phyloP scores from a whole-genome alignment of 2,888 invertebrate species.

The Miltochrista miniata region DNA sequence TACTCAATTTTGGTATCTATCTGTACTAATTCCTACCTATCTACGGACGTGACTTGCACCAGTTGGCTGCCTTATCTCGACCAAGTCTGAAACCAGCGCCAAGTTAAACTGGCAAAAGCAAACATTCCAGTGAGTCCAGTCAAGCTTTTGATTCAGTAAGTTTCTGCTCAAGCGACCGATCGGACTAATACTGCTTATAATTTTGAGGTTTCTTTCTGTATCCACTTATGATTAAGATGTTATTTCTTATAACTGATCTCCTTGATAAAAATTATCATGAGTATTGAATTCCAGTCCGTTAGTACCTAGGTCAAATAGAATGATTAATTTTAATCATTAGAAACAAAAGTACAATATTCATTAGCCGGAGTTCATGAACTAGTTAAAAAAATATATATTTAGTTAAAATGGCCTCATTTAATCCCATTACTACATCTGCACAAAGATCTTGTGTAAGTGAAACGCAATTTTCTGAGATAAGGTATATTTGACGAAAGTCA shows the following conservation, averaged over 20 bases:
- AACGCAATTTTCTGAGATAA: constrained; percentile 23
- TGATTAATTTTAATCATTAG: too few relatives aligned
- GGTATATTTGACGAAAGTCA: constrained; percentile 42
- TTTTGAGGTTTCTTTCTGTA: background rate
- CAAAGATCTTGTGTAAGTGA: constrained; percentile 8
- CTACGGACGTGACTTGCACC: constrained; percentile 11
- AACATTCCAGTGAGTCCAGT: constrained; percentile 59
- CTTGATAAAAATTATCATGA: too few relatives aligned
- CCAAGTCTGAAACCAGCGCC: constrained; percentile 44
- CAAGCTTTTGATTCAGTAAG: constrained; percentile 64
- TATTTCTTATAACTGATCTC: too few relatives aligned
- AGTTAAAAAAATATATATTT: too few relatives aligned
- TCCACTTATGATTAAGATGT: too few relatives aligned
- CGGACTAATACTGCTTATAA: constrained; percentile 37
- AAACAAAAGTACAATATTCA: too few relatives aligned
- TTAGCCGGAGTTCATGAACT: too few relatives aligned
- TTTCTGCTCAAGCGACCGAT: constrained; percentile 55
- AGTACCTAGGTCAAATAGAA: too few relatives aligned
- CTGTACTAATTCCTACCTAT: background rate
- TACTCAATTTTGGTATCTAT: background rate
- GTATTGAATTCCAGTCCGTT: too few relatives aligned
- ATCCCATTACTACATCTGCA: constrained; percentile 11
- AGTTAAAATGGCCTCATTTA: background rate
- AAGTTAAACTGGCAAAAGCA: constrained; percentile 53
- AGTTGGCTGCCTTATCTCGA: constrained; percentile 39